These are phyloP conservation scores for Limnephilus lunatus DNA, from an alignment of 2,888 invertebrate species.

Conservation along the genomic window DNA sequence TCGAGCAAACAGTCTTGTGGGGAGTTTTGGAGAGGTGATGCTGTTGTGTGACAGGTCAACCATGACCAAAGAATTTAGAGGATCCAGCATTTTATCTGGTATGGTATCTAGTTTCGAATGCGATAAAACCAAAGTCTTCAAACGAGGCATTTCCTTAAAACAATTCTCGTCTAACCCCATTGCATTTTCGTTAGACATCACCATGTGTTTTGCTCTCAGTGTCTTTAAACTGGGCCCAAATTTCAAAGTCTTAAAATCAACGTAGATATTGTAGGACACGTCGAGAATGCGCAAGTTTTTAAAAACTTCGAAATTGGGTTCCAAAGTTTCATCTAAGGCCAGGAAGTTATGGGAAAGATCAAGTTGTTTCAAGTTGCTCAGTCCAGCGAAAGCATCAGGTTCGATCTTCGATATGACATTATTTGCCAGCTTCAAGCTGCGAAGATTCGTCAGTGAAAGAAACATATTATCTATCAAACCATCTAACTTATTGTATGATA, in stretches of 20 bases:
- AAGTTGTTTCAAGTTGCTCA: neutral
- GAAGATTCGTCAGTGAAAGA: neutral
- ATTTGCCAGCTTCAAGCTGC: neutral
- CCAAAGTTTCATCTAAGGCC: neutral
- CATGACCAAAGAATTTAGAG: neutral
- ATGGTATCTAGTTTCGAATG: neutral
- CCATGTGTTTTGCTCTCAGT: neutral
- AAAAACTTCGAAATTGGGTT: neutral
- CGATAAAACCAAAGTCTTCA: neutral
- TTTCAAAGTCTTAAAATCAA: neutral
- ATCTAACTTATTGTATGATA: neutral
- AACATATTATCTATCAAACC: neutral
- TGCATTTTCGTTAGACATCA: neutral
- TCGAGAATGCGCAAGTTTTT: neutral
- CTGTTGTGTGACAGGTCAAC: neutral
- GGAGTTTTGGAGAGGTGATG: neutral
- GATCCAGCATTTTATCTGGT: neutral
- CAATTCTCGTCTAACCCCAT: neutral
- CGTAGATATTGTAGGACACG: neutral
- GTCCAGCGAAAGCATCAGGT: neutral
- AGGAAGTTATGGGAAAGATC: neutral
- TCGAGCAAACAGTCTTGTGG: neutral
- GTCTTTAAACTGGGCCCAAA: neutral
- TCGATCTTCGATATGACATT: neutral
- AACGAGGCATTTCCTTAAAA: neutral